Percentiles rank a stretch among this genome's conserved stretches.
Evolutionary conservation across 2,113 vertebrate species (phyloP).

Genomic region (Mus spicilegus): DNA sequence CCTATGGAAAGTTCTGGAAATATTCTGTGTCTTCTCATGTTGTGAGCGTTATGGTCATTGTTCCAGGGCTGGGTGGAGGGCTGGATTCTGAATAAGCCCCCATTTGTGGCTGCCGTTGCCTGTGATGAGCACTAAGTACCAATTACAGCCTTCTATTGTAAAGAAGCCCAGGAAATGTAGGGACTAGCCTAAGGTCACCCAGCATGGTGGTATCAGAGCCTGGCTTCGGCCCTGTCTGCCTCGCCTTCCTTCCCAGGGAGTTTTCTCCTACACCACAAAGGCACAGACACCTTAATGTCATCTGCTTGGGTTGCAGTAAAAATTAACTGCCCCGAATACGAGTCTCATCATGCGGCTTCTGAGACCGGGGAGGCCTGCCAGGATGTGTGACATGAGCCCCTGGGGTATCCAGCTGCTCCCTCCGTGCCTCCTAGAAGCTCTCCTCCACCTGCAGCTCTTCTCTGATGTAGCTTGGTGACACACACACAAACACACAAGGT

Average conservation of each 20-base stretch:
- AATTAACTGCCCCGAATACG: slow-evolving; percentile 78
- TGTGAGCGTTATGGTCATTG: too few relatives aligned
- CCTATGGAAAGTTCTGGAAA: not conserved
- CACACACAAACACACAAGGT: not conserved
- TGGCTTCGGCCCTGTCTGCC: not conserved
- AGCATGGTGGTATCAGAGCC: not conserved
- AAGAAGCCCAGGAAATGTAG: slow-evolving; percentile 1
- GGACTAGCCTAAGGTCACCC: slow-evolving; percentile 12
- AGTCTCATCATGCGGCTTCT: slow-evolving; percentile 34
- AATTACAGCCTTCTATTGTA: not conserved
- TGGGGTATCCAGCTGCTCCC: not conserved
- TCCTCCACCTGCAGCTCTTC: not conserved
- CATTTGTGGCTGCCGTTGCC: not conserved
- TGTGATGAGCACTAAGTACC: not conserved
- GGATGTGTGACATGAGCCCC: not conserved
- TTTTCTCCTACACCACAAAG: not conserved
- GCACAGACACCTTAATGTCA: slow-evolving; percentile 70
- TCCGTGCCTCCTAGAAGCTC: not conserved
- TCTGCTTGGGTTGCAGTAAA: slow-evolving; percentile 73
- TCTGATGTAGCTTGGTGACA: not conserved
- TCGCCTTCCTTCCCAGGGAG: not conserved
- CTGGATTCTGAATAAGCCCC: not conserved
- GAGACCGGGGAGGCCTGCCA: not conserved
- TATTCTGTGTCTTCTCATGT: not conserved
- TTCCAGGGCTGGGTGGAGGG: not conserved